phyloP scores from a whole-genome alignment of 2,888 invertebrate species.

The Neoscelio sp. region DNA sequence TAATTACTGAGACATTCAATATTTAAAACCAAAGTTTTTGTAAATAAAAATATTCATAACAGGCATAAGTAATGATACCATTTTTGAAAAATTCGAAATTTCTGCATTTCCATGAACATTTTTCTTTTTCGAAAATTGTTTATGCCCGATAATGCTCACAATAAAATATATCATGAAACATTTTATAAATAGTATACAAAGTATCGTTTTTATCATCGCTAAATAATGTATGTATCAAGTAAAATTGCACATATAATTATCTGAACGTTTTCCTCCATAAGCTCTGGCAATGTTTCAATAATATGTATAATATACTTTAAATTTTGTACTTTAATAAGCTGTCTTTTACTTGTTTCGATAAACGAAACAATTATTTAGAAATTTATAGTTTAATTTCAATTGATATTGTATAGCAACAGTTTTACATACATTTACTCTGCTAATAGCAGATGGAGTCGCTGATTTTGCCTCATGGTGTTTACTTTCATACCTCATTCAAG shows the following conservation, averaged over 20 bases:
- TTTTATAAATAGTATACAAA: slow-evolving; percentile 6
- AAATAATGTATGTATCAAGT: slow-evolving; percentile 14
- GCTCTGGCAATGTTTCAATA: slow-evolving; percentile 34
- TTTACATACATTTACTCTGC: slow-evolving; percentile 43
- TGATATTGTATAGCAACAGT: slow-evolving; percentile 39
- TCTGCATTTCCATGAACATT: slow-evolving; percentile 15
- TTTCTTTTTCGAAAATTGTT: slow-evolving; percentile 22
- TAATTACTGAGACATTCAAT: too few species aligned
- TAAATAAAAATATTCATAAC: too few species aligned
- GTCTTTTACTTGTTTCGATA: not conserved
- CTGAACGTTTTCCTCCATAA: too few species aligned
- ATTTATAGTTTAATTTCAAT: too few species aligned
- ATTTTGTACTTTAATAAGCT: slow-evolving; percentile 6
- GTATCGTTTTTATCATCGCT: not conserved
- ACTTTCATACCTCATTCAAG: slow-evolving; percentile 63
- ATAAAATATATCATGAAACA: slow-evolving; percentile 14
- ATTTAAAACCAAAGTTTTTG: too few species aligned
- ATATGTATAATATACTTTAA: slow-evolving; percentile 33
- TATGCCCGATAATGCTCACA: slow-evolving; percentile 20
- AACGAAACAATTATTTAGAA: too few species aligned
- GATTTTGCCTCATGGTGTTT: slow-evolving; percentile 59
- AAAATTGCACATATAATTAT: slow-evolving; percentile 15
- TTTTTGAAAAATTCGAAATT: slow-evolving; percentile 11
- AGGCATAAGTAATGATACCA: slow-evolving; percentile 25
- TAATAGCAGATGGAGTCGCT: slow-evolving; percentile 36